Conservation (phyloP, 2,113 vertebrate genomes). For the human region DNA sequence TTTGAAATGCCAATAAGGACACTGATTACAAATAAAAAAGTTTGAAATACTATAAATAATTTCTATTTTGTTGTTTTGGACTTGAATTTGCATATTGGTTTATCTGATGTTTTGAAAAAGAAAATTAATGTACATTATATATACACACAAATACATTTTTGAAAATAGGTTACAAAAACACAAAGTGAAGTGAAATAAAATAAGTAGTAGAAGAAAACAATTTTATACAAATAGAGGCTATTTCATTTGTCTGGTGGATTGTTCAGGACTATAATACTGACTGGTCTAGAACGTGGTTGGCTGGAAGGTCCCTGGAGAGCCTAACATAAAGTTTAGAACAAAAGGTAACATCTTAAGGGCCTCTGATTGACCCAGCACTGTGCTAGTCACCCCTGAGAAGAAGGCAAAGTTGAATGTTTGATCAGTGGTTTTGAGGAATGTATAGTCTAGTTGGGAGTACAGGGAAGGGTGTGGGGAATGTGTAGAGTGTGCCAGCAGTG, state of each 20-base stretch:
- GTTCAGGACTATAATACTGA: neutral
- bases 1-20: neutral
- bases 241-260: neutral
- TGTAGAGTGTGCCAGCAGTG: neutral
- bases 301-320: neutral
- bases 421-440: neutral
- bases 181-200: neutral
- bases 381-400: neutral
- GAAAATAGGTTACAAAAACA: neutral
- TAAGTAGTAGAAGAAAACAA: neutral
- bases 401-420: neutral
- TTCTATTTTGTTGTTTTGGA: neutral
- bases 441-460: neutral
- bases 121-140: neutral
- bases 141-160: neutral
- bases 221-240: neutral
- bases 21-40: neutral
- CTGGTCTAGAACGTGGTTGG: neutral
- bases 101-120: neutral
- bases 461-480: neutral
- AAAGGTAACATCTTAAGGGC: neutral
- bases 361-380: neutral
- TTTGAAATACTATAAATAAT: neutral
- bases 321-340: neutral
- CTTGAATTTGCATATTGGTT: neutral